Evolutionary conservation across 2,888 invertebrate species (phyloP), one percentile per base, ranked within the genome.

Genomic region (Alentia gelatinosa): DNA sequence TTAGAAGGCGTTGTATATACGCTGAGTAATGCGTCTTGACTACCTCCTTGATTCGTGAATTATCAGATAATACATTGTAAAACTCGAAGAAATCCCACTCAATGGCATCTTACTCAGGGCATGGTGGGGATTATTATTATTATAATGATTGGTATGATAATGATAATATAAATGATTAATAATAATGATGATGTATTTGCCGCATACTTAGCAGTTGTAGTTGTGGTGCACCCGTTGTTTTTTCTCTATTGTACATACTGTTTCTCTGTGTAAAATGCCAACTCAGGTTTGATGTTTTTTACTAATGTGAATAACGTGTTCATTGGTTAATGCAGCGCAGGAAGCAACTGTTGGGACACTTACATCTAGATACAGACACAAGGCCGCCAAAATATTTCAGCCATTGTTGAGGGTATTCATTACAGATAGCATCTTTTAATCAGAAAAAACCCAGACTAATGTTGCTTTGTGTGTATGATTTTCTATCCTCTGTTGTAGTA

Each of bases 201-300:
- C 47, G 86, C 86, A 86, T 86, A 86, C 50, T 42, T 86, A 86
- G 86, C 86, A 47, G 47, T 86, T 35, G 37, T 86, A 86, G 86
- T 47, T 86, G 86, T 86, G 86, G 86, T 86, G 86, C 86, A 86
- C 86, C 86, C 30, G 26, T 86, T 86, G 50, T 47, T 86, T 86
- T 86, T 75, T 75, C 19, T 86, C 86, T 86, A 86, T 86, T 86
- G 86, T 86, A 86, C 42, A 86, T 86, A 86, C 47, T 86, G 86
- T 86, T 86, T 42, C 86, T 86, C 86, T 86, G 39, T 83, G 86
- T 86, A 86, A 86, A 86, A 86, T 30, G 86, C 86, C 42, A 50
- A 86, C 86, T 86, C 86, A 86, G 86, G 86, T 86, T 86, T 86
- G 86, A 86, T 86, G 47, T 86, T 86, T 86, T 86, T n/a, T 86